Evolutionary conservation across 1,140 invertebrate genomes (phyloP).

Genomic region (Atta colombica): DNA sequence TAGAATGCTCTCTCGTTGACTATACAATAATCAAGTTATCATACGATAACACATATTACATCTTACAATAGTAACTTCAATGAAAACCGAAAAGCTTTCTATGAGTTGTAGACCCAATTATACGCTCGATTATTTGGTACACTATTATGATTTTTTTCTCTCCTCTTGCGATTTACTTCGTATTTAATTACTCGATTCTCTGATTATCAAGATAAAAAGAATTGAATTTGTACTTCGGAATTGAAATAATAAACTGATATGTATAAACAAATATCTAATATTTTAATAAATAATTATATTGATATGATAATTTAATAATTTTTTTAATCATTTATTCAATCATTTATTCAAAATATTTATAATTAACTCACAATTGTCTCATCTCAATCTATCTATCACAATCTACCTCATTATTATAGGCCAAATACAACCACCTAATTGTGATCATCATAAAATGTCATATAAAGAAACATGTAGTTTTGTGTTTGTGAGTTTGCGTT

Average conservation of each 20-base stretch:
- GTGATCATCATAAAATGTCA: too few species aligned
- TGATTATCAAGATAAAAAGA: not conserved
- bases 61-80: conserved; percentile 77
- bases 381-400: not conserved
- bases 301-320: not conserved
- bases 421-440: not conserved
- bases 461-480: conserved; percentile 12
- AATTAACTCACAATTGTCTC: not conserved
- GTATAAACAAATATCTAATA: not conserved
- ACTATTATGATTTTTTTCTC: not conserved
- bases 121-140: conserved; percentile 39
- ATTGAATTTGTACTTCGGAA: not conserved
- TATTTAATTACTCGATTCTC: not conserved
- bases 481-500: conserved; percentile 7
- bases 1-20: conserved; percentile 50
- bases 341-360: not conserved
- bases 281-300: conserved; percentile 2
- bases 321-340: not conserved
- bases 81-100: conserved; percentile 73
- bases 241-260: not conserved
- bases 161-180: conserved; percentile 10
- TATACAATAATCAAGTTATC: conserved; percentile 47
- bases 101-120: conserved; percentile 82
- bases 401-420: not conserved
- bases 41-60: conserved; percentile 73